Percentiles rank a stretch among this genome's conserved stretches.
phyloP scores from a whole-genome alignment of 2,888 invertebrate species.

The Leptinotarsa haldemani region DNA sequence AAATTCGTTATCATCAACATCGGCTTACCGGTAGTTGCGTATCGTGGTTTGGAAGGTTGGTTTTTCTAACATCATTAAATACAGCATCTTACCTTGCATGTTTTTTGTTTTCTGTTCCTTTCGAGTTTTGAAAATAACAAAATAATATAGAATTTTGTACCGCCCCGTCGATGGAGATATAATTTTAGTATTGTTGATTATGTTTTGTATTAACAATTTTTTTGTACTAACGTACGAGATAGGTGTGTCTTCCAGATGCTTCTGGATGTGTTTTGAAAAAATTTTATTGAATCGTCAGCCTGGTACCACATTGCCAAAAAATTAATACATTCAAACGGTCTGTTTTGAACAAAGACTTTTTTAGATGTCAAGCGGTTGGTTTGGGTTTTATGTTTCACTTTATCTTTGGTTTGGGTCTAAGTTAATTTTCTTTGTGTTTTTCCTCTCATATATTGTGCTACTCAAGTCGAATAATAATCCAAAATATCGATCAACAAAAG shows the following conservation, averaged over 20 bases:
- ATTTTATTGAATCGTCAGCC: conserved; percentile 51
- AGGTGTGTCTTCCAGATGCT: conserved; percentile 40
- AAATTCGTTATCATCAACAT: background rate
- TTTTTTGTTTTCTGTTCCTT: conserved; percentile 28
- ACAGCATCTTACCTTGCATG: conserved; percentile 54
- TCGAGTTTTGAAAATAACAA: conserved; percentile 18
- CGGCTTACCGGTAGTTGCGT: conserved; percentile 2
- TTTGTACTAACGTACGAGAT: conserved; percentile 40
- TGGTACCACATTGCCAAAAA: conserved; percentile 58
- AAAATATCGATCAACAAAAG: background rate
- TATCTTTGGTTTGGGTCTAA: background rate
- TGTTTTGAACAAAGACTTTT: background rate
- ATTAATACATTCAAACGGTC: background rate
- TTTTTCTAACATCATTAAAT: conserved; percentile 51
- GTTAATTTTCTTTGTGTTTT: background rate
- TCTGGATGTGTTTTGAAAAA: conserved; percentile 33
- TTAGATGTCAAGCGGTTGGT: conserved; percentile 8
- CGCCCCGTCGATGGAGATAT: background rate
- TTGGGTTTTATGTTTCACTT: background rate
- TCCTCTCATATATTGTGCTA: background rate
- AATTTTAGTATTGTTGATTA: conserved; percentile 2
- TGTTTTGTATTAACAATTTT: conserved; percentile 32
- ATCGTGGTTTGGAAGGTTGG: conserved; percentile 33
- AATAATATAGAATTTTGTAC: conserved; percentile 5
- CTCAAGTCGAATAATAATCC: background rate